These are phyloP conservation scores for Perithous albicinctus DNA, from an alignment of 2,888 invertebrate genomes.

Conservation along the genomic window DNA sequence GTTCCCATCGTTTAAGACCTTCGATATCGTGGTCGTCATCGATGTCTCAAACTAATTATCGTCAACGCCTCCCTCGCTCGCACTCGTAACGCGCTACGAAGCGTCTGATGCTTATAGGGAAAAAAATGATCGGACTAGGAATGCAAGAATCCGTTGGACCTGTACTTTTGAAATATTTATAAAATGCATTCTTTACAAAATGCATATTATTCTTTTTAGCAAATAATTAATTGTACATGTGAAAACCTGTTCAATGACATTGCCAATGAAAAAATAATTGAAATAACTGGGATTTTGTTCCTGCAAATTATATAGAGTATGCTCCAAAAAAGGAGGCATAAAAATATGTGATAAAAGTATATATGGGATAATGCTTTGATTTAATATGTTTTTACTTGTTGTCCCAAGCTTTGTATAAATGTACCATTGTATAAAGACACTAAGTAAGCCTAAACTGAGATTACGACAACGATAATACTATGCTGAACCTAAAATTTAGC, in stretches of 20 bases:
- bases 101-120: conserved; percentile 29
- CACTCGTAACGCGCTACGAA: conserved; percentile 65
- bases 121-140: not conserved
- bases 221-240: not conserved
- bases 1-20: conserved; percentile 72
- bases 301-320: too few species aligned
- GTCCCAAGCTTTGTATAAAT: too few species aligned
- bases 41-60: not conserved
- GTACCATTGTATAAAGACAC: too few species aligned
- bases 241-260: not conserved
- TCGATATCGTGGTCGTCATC: conserved; percentile 6
- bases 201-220: not conserved
- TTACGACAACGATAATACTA: too few species aligned
- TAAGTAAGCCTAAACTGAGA: too few species aligned
- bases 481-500: too few species aligned
- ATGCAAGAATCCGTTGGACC: conserved; percentile 1
- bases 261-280: too few species aligned
- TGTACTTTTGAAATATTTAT: conserved; percentile 46
- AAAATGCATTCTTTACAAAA: not conserved
- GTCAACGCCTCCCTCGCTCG: conserved; percentile 43
- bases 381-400: too few species aligned
- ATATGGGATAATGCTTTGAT: too few species aligned
- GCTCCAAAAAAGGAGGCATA: too few species aligned
- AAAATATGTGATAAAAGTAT: too few species aligned
- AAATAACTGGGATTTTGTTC: too few species aligned